These are phyloP conservation scores for Neomorphus geoffroyi DNA, from an alignment of 2,797 vertebrate species.

Conservation along the genomic window DNA sequence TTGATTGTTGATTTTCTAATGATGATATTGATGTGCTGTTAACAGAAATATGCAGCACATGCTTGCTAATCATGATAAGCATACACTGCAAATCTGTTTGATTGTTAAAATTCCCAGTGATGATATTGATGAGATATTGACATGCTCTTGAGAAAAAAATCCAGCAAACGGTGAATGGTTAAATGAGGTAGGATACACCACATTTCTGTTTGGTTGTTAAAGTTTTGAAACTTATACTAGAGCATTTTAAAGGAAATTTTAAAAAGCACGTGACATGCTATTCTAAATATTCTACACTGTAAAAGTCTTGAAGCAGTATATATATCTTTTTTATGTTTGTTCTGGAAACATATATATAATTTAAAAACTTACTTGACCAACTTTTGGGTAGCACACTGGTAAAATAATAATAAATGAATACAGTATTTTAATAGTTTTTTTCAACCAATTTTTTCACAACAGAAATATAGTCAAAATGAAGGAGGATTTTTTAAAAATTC, in stretches of 20 bases:
- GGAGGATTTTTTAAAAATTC: fast-evolving
- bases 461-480: neutral
- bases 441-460: neutral
- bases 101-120: slow-evolving; percentile 60
- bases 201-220: neutral
- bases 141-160: slow-evolving; percentile 25
- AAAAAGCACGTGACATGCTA: neutral
- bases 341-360: neutral
- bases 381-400: neutral
- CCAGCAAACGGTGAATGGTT: neutral
- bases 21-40: slow-evolving; percentile 4
- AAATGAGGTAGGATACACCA: neutral
- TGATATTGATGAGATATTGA: slow-evolving; percentile 30
- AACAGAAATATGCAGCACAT: slow-evolving; percentile 47
- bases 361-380: neutral
- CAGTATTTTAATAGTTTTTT: too few relatives aligned
- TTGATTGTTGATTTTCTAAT: slow-evolving; percentile 38
- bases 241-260: neutral
- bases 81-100: slow-evolving; percentile 6
- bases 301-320: neutral
- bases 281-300: neutral
- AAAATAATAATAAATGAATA: neutral
- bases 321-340: neutral
- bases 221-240: neutral
- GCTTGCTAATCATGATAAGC: slow-evolving; percentile 33